phyloP scores from a whole-genome alignment of 2,888 invertebrate genomes.

The Allophyes oxyacanthae region DNA sequence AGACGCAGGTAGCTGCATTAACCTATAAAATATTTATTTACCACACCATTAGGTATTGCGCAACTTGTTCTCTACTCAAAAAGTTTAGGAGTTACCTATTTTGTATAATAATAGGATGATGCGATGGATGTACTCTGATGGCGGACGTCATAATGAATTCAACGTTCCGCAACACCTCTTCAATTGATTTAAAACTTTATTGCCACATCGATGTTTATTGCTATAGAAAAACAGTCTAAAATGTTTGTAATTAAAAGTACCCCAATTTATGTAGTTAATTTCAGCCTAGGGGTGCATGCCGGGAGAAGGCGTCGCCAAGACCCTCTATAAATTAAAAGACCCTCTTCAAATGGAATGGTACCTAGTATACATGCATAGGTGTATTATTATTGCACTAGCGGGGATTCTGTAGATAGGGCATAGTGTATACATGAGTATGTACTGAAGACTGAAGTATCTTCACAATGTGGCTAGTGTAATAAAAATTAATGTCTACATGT shows the following conservation, averaged over 20 bases:
- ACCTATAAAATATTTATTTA: not conserved
- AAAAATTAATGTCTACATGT: no score
- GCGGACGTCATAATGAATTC: constrained; percentile 5
- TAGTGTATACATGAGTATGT: no score
- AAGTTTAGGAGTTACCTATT: constrained; percentile 9
- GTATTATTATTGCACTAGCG: not conserved
- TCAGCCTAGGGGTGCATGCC: constrained; percentile 26
- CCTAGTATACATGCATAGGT: constrained; percentile 1
- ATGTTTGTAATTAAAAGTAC: constrained; percentile 8
- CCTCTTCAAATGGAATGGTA: constrained; percentile 30
- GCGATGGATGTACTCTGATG: not conserved
- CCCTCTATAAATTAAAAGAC: constrained; percentile 43
- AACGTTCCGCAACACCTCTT: not conserved
- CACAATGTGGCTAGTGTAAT: not conserved
- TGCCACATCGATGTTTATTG: no score
- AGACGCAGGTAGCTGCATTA: constrained; percentile 1
- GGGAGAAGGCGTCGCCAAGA: constrained; percentile 37
- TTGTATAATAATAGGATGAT: constrained; percentile 7
- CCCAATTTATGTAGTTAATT: constrained; percentile 31
- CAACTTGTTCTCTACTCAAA: constrained; percentile 13
- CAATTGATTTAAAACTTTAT: constrained; percentile 12
- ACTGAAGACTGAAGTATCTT: no score
- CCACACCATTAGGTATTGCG: not conserved
- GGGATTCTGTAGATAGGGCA: constrained; percentile 14
- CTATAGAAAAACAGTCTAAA: constrained; percentile 1